Base-by-base conservation (phyloP, 1,140 invertebrate species). In the Rhagoletis pomonella region DNA sequence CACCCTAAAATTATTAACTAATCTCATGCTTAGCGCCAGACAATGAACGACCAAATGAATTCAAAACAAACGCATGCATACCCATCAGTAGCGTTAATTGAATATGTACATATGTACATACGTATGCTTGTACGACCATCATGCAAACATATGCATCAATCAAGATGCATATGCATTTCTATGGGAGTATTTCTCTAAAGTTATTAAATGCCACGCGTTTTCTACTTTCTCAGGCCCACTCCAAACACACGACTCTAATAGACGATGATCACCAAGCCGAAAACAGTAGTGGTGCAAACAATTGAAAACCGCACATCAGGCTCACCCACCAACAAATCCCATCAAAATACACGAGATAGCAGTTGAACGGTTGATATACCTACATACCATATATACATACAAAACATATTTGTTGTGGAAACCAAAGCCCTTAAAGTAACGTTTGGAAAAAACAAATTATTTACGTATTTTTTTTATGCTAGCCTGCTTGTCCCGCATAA, bases 231-330 rank as follows among this genome's bases (percentile, higher is more conserved):
- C 73, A 81, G 50, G 47, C 73, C 73, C 73, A 81, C 73, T 55
- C 19, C 73, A 50, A 81, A 17, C 73, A 81, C 73, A 81, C 73
- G 73, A 81, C 73, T 62, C n/a, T 12, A 62, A 62, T 62, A 50
- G 44, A 6, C 64, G 29, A 67, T 67, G n/a, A 67, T 19, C 47
- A 81, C 47, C 29, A 81, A 50, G 73, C 73, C n/a, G 47, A 81
- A 55, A 81, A 55, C 47, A 81, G 73, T 81, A 29, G 73, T 81
- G 73, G 73, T 55, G 73, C 47, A 81, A 81, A 58, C 73, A 81
- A 81, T 81, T 50, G 73, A 81, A 81, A 81, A 81, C 73, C 73
- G 73, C 73, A 81, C 55, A 81, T 81, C 73, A 81, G 73, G n/a
- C 73, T 81, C 73, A 81, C 73, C 73, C 73, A 81, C 73, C 73